These are phyloP conservation scores for Pterostichus madidus DNA, from an alignment of 2,888 invertebrate genomes.

Conservation along the genomic window DNA sequence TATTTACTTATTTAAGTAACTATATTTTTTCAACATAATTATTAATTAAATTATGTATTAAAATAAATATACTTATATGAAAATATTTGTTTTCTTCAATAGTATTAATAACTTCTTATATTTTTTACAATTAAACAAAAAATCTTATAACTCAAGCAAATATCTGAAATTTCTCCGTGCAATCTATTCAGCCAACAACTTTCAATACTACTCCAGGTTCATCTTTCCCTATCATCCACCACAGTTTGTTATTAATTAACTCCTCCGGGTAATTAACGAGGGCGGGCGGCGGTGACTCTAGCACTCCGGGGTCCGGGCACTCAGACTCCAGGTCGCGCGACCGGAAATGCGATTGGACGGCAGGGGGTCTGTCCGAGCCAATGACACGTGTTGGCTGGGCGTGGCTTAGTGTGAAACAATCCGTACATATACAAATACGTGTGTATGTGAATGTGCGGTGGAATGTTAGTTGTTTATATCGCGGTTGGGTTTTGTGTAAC, in stretches of 20 bases:
- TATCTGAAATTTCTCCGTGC: too few relatives aligned
- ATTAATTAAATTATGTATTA: too few relatives aligned
- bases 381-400: conserved; percentile 72
- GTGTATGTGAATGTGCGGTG: neutral
- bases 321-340: conserved; percentile 70
- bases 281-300: conserved; percentile 43
- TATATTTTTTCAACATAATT: too few relatives aligned
- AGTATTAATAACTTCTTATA: too few relatives aligned
- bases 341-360: conserved; percentile 78
- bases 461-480: neutral
- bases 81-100: too few relatives aligned
- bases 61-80: too few relatives aligned
- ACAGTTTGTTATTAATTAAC: conserved; percentile 51
- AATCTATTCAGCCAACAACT: neutral
- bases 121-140: too few relatives aligned
- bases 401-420: conserved; percentile 58
- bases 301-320: conserved; percentile 42
- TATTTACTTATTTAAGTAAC: too few relatives aligned
- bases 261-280: conserved; percentile 58
- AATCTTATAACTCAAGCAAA: too few relatives aligned
- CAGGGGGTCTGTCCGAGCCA: conserved; percentile 76
- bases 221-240: neutral
- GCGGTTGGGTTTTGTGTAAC: neutral
- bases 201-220: neutral
- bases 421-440: neutral